Conservation (phyloP, 1,140 invertebrate species). For the Campoletis sonorensis region DNA sequence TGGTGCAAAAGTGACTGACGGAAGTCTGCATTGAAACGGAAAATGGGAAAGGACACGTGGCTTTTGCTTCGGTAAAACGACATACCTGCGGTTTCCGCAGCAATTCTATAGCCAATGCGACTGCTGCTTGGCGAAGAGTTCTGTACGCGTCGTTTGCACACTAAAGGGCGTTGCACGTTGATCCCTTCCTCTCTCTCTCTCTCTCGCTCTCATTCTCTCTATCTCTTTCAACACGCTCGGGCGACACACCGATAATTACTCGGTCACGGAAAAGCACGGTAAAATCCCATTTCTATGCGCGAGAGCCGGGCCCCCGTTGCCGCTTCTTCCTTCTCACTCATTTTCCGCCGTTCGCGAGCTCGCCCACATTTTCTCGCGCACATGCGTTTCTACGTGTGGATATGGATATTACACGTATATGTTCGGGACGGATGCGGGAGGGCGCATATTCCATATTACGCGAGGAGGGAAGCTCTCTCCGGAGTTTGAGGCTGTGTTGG, state of each 20-base stretch:
- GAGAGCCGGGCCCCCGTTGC: constrained; percentile 32
- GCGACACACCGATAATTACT: constrained; percentile 65
- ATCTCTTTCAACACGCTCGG: neutral
- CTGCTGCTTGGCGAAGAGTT: neutral
- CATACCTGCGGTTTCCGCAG: neutral
- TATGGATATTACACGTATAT: neutral
- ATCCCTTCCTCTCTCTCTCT: constrained; percentile 40
- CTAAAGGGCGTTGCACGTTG: neutral
- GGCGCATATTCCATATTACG: constrained; percentile 52
- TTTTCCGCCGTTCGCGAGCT: neutral
- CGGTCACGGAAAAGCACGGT: constrained; percentile 54
- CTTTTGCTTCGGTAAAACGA: neutral
- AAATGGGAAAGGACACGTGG: neutral
- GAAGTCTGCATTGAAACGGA: neutral
- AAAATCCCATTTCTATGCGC: constrained; percentile 64
- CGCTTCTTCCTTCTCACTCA: constrained; percentile 38
- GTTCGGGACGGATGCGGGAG: neutral
- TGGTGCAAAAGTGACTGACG: neutral
- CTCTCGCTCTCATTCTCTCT: constrained; percentile 31
- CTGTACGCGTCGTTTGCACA: neutral
- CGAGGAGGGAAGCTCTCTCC: constrained; percentile 20
- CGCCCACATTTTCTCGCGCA: neutral
- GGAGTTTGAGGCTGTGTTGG: neutral
- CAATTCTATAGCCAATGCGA: neutral
- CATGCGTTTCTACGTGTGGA: neutral